phyloP scores from a whole-genome alignment of 1,140 invertebrate species.

The Drosophila sulfurigaster region DNA sequence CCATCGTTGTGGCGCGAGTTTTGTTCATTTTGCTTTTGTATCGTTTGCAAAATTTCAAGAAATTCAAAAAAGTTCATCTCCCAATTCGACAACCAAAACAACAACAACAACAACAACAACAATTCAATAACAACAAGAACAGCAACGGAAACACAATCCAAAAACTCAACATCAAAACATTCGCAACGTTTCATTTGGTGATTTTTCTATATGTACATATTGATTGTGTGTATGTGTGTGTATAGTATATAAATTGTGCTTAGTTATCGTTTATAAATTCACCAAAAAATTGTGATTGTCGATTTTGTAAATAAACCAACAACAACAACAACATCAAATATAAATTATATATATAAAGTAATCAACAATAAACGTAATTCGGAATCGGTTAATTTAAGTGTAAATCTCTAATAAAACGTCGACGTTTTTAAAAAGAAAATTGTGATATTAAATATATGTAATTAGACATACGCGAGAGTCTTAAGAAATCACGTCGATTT shows the following conservation, averaged over 20 bases:
- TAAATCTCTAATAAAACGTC: conserved; percentile 75
- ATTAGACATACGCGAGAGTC: conserved; percentile 41
- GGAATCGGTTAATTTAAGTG: conserved; percentile 60
- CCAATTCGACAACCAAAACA: conserved; percentile 36
- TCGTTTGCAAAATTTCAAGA: conserved; percentile 82
- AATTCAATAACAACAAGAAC: conserved; percentile 15
- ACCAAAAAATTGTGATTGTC: conserved; percentile 72
- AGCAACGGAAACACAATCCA: conserved; percentile 36
- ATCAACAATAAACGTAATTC: conserved; percentile 8
- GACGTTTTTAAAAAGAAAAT: conserved; percentile 78
- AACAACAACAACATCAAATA: conserved; percentile 29
- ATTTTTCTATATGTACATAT: conserved; percentile 41
- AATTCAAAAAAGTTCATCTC: conserved; percentile 72
- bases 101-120: conserved; percentile 21
- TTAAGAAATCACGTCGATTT: conserved; percentile 40
- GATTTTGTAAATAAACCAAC: conserved; percentile 60
- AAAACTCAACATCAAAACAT: conserved; percentile 67
- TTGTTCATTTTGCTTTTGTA: conserved; percentile 82
- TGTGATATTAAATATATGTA: conserved; percentile 76
- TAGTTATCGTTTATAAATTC: conserved; percentile 49
- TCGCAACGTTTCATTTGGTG: conserved; percentile 69
- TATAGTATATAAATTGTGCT: conserved; percentile 37
- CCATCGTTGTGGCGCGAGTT: conserved; percentile 77
- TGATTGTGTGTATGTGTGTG: conserved; percentile 29
- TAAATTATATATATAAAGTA: conserved; percentile 10